Conservation (phyloP, 2,797 vertebrate species). For the Syngnathus rostellatus region DNA sequence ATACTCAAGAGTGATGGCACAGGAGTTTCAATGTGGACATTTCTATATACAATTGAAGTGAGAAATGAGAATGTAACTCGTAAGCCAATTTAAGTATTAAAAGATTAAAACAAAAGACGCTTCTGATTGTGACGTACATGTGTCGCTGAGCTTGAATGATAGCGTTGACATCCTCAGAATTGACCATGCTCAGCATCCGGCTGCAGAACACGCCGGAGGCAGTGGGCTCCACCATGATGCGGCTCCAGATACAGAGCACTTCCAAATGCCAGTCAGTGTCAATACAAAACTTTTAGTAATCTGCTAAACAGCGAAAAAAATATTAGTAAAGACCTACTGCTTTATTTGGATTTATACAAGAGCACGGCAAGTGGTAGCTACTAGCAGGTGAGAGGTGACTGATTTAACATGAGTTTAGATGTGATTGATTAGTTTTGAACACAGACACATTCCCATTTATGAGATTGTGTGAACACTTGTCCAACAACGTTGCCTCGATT, state of each 20-base stretch:
- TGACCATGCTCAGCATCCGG: conserved; percentile 96
- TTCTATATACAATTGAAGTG: too few relatives aligned
- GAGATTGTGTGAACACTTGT: too few relatives aligned
- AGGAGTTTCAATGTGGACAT: too few relatives aligned
- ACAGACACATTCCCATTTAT: background rate
- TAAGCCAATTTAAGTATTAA: too few relatives aligned
- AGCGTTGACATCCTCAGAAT: conserved; percentile 89
- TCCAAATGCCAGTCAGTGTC: background rate
- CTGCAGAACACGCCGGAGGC: conserved; percentile 88
- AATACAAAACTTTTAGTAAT: background rate
- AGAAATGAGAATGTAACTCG: too few relatives aligned
- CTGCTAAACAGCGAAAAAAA: background rate
- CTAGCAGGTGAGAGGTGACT: background rate
- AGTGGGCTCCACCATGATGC: conserved; percentile 74
- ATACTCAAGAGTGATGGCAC: background rate
- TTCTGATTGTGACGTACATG: conserved; percentile 75
- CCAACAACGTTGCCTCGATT: too few relatives aligned
- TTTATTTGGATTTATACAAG: background rate
- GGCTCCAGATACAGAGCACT: background rate
- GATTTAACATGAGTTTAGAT: background rate
- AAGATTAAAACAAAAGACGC: background rate
- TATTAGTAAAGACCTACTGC: background rate
- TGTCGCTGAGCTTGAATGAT: conserved; percentile 97
- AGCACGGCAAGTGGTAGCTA: background rate
- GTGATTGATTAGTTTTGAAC: background rate